These are phyloP conservation scores for Megastigmus dorsalis DNA, from an alignment of 2,888 invertebrate species.

Conservation along the genomic window DNA sequence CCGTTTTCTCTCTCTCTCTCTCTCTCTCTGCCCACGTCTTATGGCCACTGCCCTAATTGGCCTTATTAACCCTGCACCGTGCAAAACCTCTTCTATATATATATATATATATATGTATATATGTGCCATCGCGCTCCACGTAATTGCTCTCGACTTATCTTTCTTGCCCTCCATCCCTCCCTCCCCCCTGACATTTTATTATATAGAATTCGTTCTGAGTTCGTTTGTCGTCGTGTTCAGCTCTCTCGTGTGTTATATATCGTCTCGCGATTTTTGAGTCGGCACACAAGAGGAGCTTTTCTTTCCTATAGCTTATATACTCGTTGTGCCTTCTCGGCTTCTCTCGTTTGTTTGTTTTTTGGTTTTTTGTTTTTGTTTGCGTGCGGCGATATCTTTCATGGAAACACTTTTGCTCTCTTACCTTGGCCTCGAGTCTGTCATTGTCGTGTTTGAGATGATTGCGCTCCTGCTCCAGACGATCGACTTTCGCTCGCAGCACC, in stretches of 20 bases:
- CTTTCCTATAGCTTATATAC: too few species aligned
- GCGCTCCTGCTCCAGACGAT: slow-evolving; percentile 91
- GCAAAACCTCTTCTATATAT: not conserved
- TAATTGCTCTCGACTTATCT: slow-evolving; percentile 13
- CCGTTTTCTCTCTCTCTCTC: not conserved
- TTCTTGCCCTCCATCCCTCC: not conserved
- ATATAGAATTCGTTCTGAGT: slow-evolving; percentile 53
- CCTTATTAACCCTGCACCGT: slow-evolving; percentile 39
- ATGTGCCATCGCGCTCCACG: too few species aligned
- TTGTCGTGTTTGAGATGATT: slow-evolving; percentile 90
- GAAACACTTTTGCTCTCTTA: slow-evolving; percentile 76
- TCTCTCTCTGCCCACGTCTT: slow-evolving; percentile 2
- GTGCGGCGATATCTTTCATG: slow-evolving; percentile 33
- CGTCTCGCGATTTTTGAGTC: too few species aligned
- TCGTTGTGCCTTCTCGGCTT: too few species aligned
- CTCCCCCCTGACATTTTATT: too few species aligned
- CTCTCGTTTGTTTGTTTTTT: too few species aligned
- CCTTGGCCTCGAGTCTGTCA: slow-evolving; percentile 93
- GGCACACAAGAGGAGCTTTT: too few species aligned
- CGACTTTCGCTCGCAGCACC: slow-evolving; percentile 85
- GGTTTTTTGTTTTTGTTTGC: too few species aligned
- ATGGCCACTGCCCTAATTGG: too few species aligned
- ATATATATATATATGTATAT: too few species aligned
- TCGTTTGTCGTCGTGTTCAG: too few species aligned
- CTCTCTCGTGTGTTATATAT: too few species aligned